These are phyloP conservation scores for pig (Sus scrofa) DNA, from an alignment of 2,113 vertebrate genomes.

Conservation along the genomic window DNA sequence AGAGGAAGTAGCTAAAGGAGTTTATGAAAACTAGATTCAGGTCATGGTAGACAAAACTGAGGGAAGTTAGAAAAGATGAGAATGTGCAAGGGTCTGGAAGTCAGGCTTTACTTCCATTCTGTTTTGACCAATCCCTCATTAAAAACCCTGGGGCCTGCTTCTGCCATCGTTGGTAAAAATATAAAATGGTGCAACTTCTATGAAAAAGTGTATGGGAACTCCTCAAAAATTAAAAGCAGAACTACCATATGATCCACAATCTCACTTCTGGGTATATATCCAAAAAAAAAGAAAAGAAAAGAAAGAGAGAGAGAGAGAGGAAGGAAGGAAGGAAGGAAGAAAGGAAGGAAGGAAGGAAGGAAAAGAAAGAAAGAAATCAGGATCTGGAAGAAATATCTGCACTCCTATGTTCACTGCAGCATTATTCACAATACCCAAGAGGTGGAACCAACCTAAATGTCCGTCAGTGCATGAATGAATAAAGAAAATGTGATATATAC, in stretches of 20 bases:
- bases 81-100: neutral
- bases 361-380: neutral
- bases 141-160: neutral
- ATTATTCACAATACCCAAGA: neutral
- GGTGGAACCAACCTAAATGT: neutral
- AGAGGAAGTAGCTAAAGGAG: neutral
- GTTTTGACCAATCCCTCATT: neutral
- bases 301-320: too few relatives aligned
- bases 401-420: neutral
- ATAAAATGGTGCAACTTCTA: neutral
- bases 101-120: neutral
- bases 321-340: too few relatives aligned
- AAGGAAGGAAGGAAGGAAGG: too few relatives aligned
- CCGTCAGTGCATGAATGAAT: neutral
- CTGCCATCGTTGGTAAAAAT: neutral
- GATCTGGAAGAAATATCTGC: neutral
- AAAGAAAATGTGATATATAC: neutral
- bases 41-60: neutral
- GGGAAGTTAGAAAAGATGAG: neutral
- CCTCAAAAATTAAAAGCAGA: neutral
- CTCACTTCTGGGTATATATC: neutral
- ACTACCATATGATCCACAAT: neutral
- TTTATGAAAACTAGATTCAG: neutral
- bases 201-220: neutral
- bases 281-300: neutral